A percentile compares a stretch with the other conserved stretches of the same genome.
Conservation (phyloP, 2,113 vertebrate species). For the Nothobranchius furzeri region DNA sequence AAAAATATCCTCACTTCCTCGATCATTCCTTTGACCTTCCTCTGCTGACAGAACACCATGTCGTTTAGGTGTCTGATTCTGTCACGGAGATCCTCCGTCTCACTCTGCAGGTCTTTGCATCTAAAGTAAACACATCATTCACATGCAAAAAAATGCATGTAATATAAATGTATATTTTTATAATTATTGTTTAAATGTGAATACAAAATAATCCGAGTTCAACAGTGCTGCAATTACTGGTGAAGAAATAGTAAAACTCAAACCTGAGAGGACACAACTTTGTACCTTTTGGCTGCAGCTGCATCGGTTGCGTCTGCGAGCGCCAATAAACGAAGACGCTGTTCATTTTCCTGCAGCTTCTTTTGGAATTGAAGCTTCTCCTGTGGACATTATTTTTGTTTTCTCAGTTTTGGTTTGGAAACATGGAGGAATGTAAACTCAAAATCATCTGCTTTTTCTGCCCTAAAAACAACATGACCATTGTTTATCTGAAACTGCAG, state of each 20-base stretch:
- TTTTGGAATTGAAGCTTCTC: conserved; percentile 87
- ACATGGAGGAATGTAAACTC: not conserved
- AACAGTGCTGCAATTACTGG: too few relatives aligned
- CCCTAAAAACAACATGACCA: too few relatives aligned
- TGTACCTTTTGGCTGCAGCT: conserved; percentile 78
- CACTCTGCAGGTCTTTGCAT: conserved; percentile 84
- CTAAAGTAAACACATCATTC: conserved; percentile 64
- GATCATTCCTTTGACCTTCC: conserved; percentile 97
- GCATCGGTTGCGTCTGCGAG: conserved; percentile 70
- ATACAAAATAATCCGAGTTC: not conserved
- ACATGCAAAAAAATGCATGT: not conserved
- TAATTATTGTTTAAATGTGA: not conserved
- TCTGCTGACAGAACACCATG: conserved; percentile 98
- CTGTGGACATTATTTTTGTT: conserved; percentile 64
- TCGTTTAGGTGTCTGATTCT: conserved; percentile 95
- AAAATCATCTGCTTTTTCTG: not conserved
- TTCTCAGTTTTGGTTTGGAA: not conserved
- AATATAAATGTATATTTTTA: not conserved
- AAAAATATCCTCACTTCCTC: conserved; percentile 86
- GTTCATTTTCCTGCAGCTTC: conserved; percentile 87
- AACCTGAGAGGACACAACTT: not conserved
- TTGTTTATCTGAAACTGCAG: too few relatives aligned
- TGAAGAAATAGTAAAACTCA: not conserved
- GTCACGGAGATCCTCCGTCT: conserved; percentile 86
- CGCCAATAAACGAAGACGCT: conserved; percentile 78